Percentiles rank a stretch among this genome's conserved stretches.
These are phyloP conservation scores for Macrotus californicus DNA, from an alignment of 2,113 vertebrate species.

Conservation along the genomic window DNA sequence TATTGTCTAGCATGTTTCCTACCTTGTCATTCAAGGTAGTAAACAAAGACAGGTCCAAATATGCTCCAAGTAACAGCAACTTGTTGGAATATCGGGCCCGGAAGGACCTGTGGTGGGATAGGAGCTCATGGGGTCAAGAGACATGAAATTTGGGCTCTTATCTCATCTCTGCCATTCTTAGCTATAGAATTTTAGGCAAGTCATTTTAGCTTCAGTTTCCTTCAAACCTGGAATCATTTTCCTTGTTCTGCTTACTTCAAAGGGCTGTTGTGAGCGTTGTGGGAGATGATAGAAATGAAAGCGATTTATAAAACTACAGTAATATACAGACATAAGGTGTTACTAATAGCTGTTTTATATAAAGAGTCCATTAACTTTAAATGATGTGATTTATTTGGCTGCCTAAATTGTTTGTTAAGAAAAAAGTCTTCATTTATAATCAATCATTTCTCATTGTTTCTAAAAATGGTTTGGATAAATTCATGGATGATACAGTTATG, in stretches of 20 bases:
- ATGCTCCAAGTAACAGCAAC: background rate
- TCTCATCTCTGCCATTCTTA: background rate
- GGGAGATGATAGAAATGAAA: slow-evolving; percentile 11
- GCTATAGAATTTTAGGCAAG: slow-evolving; percentile 9
- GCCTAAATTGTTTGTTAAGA: background rate
- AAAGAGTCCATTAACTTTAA: slow-evolving; percentile 28
- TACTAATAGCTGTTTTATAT: background rate
- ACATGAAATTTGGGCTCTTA: background rate
- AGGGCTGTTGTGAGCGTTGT: background rate
- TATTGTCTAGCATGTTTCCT: background rate
- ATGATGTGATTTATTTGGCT: background rate
- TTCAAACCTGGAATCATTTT: background rate
- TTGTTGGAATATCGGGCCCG: background rate
- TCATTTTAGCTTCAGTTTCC: slow-evolving; percentile 23
- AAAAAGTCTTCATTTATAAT: background rate
- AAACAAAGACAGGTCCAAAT: background rate
- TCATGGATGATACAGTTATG: background rate
- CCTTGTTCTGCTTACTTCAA: background rate
- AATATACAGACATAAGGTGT: background rate
- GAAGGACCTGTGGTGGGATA: background rate
- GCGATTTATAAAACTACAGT: slow-evolving; percentile 28
- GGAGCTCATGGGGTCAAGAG: background rate
- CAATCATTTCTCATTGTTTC: background rate
- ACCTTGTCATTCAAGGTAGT: background rate
- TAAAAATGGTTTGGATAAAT: background rate